A percentile compares a stretch with the other conserved stretches of the same genome.
These are phyloP conservation scores for Sebastes itinus DNA, from an alignment of 2,797 vertebrate species.

Conservation along the genomic window DNA sequence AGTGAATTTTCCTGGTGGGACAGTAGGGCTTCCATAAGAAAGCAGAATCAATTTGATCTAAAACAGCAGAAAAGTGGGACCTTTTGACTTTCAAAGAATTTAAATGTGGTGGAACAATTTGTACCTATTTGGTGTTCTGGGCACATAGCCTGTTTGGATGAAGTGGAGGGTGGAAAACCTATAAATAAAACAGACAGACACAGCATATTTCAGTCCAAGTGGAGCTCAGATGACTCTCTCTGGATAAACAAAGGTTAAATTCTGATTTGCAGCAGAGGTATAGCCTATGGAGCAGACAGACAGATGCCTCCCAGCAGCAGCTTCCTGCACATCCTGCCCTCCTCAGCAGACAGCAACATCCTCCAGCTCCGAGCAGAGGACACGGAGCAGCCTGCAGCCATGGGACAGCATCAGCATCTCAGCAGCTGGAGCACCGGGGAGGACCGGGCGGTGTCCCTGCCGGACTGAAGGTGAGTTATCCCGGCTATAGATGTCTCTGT, in stretches of 20 bases:
- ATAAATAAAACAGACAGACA: neutral
- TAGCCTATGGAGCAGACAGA: neutral
- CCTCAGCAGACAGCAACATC: constrained; percentile 9
- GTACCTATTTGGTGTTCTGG: neutral
- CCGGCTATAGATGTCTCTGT: neutral
- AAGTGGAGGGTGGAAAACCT: neutral
- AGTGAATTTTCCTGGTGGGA: neutral
- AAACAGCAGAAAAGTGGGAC: neutral
- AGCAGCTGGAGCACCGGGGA: neutral
- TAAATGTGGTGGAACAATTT: neutral
- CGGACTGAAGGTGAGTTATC: constrained; percentile 35
- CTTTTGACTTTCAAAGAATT: neutral
- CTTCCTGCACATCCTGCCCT: constrained; percentile 30
- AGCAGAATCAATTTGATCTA: neutral
- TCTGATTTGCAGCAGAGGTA: neutral
- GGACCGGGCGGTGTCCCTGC: neutral
- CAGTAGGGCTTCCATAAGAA: neutral
- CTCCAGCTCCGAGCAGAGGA: neutral
- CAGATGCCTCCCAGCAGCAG: neutral
- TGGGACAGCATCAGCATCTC: constrained; percentile 15
- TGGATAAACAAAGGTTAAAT: constrained; percentile 11
- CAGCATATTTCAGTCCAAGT: neutral
- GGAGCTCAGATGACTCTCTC: neutral
- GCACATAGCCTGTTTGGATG: neutral
- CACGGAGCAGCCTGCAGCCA: constrained; percentile 3